Conservation (phyloP, 2,888 invertebrate genomes). For the Parnassius apollo region DNA sequence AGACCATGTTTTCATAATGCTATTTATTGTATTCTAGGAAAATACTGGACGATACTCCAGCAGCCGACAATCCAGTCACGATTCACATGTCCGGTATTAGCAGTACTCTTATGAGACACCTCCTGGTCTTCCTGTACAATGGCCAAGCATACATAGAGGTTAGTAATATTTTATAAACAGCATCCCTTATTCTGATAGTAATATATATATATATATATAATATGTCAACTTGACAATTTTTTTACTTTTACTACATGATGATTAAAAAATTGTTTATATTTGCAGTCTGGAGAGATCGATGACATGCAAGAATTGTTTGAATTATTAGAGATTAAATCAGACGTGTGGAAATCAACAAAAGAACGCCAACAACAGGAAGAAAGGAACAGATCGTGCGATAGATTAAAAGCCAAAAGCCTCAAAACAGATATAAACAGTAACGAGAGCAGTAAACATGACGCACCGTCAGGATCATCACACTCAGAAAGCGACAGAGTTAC, state of each 20-base stretch:
- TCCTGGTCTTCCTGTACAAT: conserved; percentile 92
- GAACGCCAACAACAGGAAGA: conserved; percentile 77
- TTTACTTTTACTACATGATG: too few relatives aligned
- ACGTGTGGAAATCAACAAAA: conserved; percentile 84
- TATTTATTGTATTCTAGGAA: conserved; percentile 66
- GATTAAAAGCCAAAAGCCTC: conserved; percentile 68
- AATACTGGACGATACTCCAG: conserved; percentile 86
- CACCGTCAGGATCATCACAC: conserved; percentile 74
- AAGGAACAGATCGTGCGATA: conserved; percentile 73
- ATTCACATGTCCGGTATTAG: conserved; percentile 92
- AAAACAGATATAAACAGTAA: conserved; percentile 79
- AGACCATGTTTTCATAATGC: neutral
- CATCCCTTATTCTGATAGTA: too few relatives aligned
- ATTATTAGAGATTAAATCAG: conserved; percentile 91
- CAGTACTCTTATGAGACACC: conserved; percentile 89
- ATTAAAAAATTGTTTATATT: conserved; percentile 34
- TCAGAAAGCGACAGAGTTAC: conserved; percentile 75
- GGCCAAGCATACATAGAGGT: conserved; percentile 92
- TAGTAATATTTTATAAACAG: conserved; percentile 35
- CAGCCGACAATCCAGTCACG: conserved; percentile 86
- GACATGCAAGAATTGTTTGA: conserved; percentile 92
- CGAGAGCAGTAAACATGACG: conserved; percentile 77
- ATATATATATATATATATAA: too few relatives aligned
- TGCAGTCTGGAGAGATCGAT: conserved; percentile 89
- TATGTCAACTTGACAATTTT: too few relatives aligned